Base-by-base conservation (phyloP, 2,888 invertebrate species). In the Mimachlamys varia region DNA sequence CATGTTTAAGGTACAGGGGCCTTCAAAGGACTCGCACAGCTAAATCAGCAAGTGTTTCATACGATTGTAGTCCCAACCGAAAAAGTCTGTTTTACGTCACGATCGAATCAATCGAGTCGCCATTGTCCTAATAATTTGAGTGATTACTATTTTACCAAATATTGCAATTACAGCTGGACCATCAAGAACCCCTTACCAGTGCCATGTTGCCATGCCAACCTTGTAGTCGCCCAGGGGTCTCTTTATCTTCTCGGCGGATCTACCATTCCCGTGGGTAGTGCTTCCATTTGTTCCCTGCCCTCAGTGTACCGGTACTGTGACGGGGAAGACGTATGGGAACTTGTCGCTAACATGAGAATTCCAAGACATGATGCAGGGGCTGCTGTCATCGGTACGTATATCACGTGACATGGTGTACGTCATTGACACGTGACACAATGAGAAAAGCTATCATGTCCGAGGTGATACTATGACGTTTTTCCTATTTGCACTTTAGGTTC, bases 221-320 rank as follows among this genome's bases (percentile, higher is more conserved):
- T 95, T 87, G 94, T 93, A 0, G 94, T 93, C 27, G 94, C 93
- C 12, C 44, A 90, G 19, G 94, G 91, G 55, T 88, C 90, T 2
- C 89, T 96, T 76, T 95, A 93, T 90, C 91, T 95, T 37, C 92
- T 95, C 27, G 96, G 95, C 33, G 96, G 96, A 15, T 94, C 94
- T 58, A 93, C 94, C 17, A 90, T 93, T 76, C 89, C 89, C 15
- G 91, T 92, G n/a, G 88, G 91, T 0, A 91, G 91, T 13, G 90
- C 89, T 19, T 88, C 90, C 76, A 90, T 94, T 49, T 88, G 90
- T 10, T 95, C 95, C 88, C 90, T 95, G n/a, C 89, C 92, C 53
- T 91, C 93, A 27, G 92, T 96, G 13, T 93, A 93, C 90, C 93
- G 93, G n/a, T 95, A 95, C 92, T 90, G 92, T 38, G 93, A 94